Percentiles rank a stretch among this genome's conserved stretches.
These are phyloP conservation scores for Poeciliopsis infans DNA, from an alignment of 2,797 vertebrate species.

Conservation along the genomic window DNA sequence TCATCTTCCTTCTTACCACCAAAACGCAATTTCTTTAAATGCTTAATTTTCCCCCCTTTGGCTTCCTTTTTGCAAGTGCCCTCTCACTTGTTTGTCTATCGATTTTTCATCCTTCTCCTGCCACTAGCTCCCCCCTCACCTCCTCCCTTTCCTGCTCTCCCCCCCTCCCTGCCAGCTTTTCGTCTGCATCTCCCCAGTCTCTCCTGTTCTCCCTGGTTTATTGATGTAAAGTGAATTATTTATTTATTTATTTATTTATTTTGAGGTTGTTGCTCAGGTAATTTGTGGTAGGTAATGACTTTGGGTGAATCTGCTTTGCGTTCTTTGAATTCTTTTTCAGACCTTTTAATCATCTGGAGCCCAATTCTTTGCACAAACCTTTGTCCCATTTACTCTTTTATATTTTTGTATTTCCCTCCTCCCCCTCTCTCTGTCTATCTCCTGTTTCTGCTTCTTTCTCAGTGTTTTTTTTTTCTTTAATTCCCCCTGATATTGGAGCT, in stretches of 20 bases:
- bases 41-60: conserved; percentile 76
- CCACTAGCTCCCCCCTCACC: conserved; percentile 42
- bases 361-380: conserved; percentile 54
- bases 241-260: conserved; percentile 77
- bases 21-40: conserved; percentile 81
- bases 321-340: conserved; percentile 83
- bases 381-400: conserved; percentile 63
- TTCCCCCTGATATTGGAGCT: conserved; percentile 87
- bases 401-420: conserved; percentile 21
- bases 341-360: conserved; percentile 62
- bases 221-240: conserved; percentile 76
- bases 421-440: conserved; percentile 30
- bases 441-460: conserved; percentile 37
- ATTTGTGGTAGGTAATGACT: conserved; percentile 96
- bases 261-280: conserved; percentile 91
- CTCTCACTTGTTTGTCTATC: conserved; percentile 82
- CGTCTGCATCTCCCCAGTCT: conserved; percentile 57
- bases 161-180: conserved; percentile 36
- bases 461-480: conserved; percentile 71
- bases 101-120: conserved; percentile 79
- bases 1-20: conserved; percentile 59
- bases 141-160: conserved; percentile 20
- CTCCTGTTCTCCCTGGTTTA: conserved; percentile 50
- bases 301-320: conserved; percentile 90
- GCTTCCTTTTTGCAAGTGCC: conserved; percentile 71